A percentile compares a stretch with the other conserved stretches of the same genome.
Evolutionary conservation across 92 coral and sea anemone genomes (phyloP).

Genomic region (Hydrozoanthus gracilis): DNA sequence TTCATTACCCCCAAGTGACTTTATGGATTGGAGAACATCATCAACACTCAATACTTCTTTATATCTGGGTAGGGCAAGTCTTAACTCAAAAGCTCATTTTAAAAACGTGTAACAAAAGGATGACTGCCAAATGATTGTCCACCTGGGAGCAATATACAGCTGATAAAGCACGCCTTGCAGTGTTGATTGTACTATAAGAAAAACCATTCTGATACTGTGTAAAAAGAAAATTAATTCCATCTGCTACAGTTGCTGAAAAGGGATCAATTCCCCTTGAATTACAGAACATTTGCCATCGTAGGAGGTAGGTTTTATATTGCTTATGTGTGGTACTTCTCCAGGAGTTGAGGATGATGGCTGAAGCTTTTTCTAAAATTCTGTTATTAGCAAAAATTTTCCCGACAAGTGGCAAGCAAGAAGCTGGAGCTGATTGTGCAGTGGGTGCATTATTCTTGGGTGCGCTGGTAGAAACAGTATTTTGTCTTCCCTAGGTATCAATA

Average conservation of each 20-base stretch:
- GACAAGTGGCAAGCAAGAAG: slow-evolving; percentile 55
- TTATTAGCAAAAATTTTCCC: slow-evolving; percentile 48
- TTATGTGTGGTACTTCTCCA: slow-evolving; percentile 60
- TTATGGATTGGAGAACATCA: too few species aligned
- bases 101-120: slow-evolving; percentile 39
- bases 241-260: slow-evolving; percentile 52
- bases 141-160: too few species aligned
- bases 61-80: slow-evolving; percentile 38
- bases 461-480: slow-evolving; percentile 24
- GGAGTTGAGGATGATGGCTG: slow-evolving; percentile 49
- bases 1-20: too few species aligned
- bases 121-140: slow-evolving; percentile 50
- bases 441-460: slow-evolving; percentile 18
- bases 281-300: slow-evolving; percentile 60
- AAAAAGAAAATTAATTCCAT: slow-evolving; percentile 43
- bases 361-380: slow-evolving; percentile 50
- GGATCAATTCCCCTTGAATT: slow-evolving; percentile 48
- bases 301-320: slow-evolving; percentile 61
- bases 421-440: not conserved
- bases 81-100: slow-evolving; percentile 32
- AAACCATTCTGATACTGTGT: slow-evolving; percentile 30
- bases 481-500: slow-evolving; percentile 16
- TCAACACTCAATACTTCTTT: too few species aligned
- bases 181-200: slow-evolving; percentile 52
- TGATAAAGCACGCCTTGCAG: too few species aligned